phyloP scores from a whole-genome alignment of 2,888 invertebrate species.

The Leistus spinibarbis region DNA sequence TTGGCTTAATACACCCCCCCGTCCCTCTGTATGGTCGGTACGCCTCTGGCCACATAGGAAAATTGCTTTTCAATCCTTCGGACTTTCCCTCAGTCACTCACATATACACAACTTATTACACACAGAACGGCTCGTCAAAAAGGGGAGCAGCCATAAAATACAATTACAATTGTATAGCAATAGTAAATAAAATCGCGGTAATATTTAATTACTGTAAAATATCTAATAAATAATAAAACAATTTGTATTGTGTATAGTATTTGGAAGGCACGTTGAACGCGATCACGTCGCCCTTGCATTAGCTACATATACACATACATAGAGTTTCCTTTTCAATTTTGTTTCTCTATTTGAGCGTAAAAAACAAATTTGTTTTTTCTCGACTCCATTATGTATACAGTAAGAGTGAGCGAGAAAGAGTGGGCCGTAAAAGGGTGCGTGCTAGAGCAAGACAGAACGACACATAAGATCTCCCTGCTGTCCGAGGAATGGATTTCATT shows the following conservation, averaged over 20 bases:
- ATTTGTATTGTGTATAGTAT: constrained; percentile 29
- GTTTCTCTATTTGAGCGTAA: constrained; percentile 56
- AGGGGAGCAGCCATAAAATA: background rate
- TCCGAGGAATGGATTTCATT: constrained; percentile 30
- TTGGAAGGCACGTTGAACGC: background rate
- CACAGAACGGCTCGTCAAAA: constrained; percentile 31
- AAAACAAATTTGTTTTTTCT: constrained; percentile 57
- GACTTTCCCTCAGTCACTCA: constrained; percentile 47
- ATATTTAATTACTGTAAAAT: too few relatives aligned
- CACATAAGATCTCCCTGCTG: background rate
- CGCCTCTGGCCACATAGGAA: constrained; percentile 46
- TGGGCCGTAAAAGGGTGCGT: background rate
- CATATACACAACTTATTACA: constrained; percentile 46
- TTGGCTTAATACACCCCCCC: constrained; percentile 2
- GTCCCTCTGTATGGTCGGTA: background rate
- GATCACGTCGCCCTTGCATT: background rate
- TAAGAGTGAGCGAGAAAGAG: constrained; percentile 23
- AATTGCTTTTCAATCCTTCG: constrained; percentile 49
- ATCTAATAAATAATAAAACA: too few relatives aligned
- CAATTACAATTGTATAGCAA: background rate
- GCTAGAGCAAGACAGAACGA: background rate
- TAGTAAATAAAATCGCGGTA: too few relatives aligned
- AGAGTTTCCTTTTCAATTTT: constrained; percentile 55
- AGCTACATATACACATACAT: background rate
- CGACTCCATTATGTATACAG: constrained; percentile 52